phyloP scores from a whole-genome alignment of 1,140 invertebrate species.

The Habropoda laboriosa region DNA sequence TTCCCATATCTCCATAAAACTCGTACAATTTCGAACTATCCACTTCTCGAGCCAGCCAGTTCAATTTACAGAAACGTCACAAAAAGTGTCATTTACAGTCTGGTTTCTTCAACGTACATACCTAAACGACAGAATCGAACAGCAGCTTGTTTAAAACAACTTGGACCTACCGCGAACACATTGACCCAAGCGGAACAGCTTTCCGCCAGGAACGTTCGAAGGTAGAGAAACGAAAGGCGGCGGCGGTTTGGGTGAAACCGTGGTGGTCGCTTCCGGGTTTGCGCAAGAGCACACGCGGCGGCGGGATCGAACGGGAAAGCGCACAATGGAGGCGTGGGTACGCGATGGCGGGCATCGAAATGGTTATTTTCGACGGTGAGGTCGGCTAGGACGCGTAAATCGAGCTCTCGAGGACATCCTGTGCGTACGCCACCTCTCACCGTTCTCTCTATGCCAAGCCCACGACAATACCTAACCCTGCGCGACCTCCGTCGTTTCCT shows the following conservation, averaged over 20 bases:
- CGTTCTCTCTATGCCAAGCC: conserved; percentile 59
- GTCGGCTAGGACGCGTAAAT: conserved; percentile 79
- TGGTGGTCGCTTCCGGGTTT: conserved; percentile 54
- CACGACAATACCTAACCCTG: conserved; percentile 68
- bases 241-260: no score
- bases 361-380: conserved; percentile 79
- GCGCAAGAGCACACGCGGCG: not conserved
- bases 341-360: conserved; percentile 59
- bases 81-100: no score
- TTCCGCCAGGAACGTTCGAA: not conserved
- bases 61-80: no score
- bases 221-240: conserved; percentile 19
- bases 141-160: no score
- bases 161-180: not conserved
- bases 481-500: conserved; percentile 76
- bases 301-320: conserved; percentile 13
- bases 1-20: no score
- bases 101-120: no score
- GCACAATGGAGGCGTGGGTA: conserved; percentile 41
- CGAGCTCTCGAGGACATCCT: conserved; percentile 75
- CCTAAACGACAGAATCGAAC: no score
- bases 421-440: conserved; percentile 65
- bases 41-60: no score
- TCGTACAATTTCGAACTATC: no score
- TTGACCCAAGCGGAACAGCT: not conserved